These are phyloP conservation scores for Microctonus hyperodae DNA, from an alignment of 2,888 invertebrate genomes.

Conservation along the genomic window DNA sequence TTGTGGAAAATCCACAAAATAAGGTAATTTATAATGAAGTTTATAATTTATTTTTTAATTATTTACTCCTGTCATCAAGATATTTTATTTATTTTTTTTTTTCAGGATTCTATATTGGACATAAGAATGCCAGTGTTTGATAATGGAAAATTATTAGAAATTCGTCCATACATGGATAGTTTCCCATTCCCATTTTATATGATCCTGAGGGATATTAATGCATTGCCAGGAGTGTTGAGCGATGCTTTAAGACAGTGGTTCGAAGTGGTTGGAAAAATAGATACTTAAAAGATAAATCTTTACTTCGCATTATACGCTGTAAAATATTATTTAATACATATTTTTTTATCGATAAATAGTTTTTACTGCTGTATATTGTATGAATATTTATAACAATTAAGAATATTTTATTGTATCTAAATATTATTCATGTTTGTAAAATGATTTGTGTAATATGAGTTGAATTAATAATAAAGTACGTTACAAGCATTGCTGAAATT, in stretches of 20 bases:
- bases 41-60: neutral
- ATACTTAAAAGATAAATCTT: conserved; percentile 46
- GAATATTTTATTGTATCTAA: neutral
- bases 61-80: neutral
- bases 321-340: neutral
- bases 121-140: conserved; percentile 81
- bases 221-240: conserved; percentile 88
- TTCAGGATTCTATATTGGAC: conserved; percentile 89
- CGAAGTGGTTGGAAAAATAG: conserved; percentile 82
- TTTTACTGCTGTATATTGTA: neutral
- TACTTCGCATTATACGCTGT: no score
- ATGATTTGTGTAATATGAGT: no score
- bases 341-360: neutral
- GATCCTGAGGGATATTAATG: conserved; percentile 86
- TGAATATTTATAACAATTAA: neutral
- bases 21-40: conserved; percentile 68
- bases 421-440: neutral
- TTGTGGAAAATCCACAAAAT: conserved; percentile 92
- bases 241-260: conserved; percentile 99
- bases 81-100: conserved; percentile 42
- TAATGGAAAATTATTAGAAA: conserved; percentile 67
- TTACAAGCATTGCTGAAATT: no score
- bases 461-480: no score
- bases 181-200: conserved; percentile 99
- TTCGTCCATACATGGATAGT: conserved; percentile 87